A percentile compares a stretch with the other conserved stretches of the same genome.
phyloP scores from a whole-genome alignment of 2,888 invertebrate genomes.

The Tortrix viridana region DNA sequence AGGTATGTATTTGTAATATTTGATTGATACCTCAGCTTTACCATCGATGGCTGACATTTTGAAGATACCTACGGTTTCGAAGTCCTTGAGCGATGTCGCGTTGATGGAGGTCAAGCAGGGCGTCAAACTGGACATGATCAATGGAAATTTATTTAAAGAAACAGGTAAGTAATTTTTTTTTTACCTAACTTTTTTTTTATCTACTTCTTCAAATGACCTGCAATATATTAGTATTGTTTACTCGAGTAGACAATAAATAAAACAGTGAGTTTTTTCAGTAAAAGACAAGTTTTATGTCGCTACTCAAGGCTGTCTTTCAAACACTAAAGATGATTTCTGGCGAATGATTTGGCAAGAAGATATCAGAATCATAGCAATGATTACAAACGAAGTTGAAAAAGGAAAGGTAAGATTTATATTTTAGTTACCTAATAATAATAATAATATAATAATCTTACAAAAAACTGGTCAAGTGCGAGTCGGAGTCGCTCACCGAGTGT shows the following conservation, averaged over 20 bases:
- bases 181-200: too few relatives aligned
- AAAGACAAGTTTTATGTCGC: slow-evolving; percentile 90
- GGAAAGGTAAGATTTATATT: slow-evolving; percentile 86
- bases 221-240: too few relatives aligned
- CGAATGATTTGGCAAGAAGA: slow-evolving; percentile 99
- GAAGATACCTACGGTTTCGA: slow-evolving; percentile 59
- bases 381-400: slow-evolving; percentile 97
- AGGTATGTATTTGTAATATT: not conserved
- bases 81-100: slow-evolving; percentile 70
- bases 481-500: not conserved
- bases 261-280: slow-evolving; percentile 51
- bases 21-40: slow-evolving; percentile 56
- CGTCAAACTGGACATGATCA: slow-evolving; percentile 63
- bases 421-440: too few relatives aligned
- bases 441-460: not conserved
- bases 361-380: slow-evolving; percentile 98
- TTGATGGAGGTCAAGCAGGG: slow-evolving; percentile 61
- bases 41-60: slow-evolving; percentile 55
- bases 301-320: slow-evolving; percentile 96
- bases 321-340: slow-evolving; percentile 97
- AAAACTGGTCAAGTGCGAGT: not conserved
- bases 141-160: slow-evolving; percentile 57
- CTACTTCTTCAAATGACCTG: too few relatives aligned
- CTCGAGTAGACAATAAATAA: too few relatives aligned
- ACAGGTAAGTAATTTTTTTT: slow-evolving; percentile 43